phyloP scores from a whole-genome alignment of 2,113 vertebrate genomes.

The Semnopithecus entellus region DNA sequence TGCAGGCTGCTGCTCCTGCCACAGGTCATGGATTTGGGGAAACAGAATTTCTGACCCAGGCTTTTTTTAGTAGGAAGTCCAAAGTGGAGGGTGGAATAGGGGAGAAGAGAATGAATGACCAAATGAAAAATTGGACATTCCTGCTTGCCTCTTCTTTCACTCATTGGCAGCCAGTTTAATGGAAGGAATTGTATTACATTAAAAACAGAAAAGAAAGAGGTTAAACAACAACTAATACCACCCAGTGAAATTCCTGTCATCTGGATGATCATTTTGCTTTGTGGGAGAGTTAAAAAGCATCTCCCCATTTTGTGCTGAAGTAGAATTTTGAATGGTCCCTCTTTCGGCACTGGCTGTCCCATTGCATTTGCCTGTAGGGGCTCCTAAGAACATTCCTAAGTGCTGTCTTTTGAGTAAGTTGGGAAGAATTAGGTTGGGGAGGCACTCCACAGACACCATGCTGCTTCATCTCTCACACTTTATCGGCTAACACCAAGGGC shows the following conservation, averaged over 20 bases:
- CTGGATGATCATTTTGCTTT: constrained; percentile 3
- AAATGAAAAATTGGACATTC: background rate
- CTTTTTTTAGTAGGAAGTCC: background rate
- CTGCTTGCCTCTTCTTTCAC: background rate
- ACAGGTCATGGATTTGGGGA: background rate
- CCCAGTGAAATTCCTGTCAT: background rate
- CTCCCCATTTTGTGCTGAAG: background rate
- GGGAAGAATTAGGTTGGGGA: background rate
- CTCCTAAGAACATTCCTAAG: too few relatives aligned
- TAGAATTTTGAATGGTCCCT: background rate
- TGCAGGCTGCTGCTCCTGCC: background rate
- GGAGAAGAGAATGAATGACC: background rate
- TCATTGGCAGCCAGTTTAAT: background rate
- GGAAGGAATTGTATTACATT: constrained; percentile 2
- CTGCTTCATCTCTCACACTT: background rate
- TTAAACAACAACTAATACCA: background rate
- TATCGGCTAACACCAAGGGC: background rate
- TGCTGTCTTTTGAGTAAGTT: background rate
- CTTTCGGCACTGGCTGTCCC: background rate
- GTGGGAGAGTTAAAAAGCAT: background rate
- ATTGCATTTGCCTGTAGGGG: background rate
- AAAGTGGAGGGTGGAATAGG: background rate
- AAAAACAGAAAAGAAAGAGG: background rate
- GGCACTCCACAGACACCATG: background rate
- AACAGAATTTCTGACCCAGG: background rate